Evolutionary conservation across 2,113 vertebrate genomes (phyloP).

Genomic region (Thunnus maccoyii): DNA sequence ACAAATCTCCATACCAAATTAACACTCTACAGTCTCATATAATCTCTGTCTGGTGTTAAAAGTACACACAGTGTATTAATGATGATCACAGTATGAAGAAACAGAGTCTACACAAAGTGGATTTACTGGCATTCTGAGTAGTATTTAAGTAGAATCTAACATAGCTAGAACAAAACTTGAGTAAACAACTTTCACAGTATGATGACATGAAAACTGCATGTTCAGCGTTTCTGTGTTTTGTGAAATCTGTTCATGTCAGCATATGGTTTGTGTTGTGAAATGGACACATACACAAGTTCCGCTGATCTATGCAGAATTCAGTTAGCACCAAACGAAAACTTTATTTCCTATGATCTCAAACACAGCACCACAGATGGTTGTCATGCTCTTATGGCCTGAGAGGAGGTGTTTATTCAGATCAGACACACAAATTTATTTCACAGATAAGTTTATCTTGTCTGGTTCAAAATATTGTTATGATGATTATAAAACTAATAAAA

Average conservation of each 20-base stretch:
- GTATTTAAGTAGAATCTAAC: neutral
- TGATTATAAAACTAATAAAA: neutral
- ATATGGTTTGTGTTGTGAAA: constrained; percentile 52
- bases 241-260: neutral
- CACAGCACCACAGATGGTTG: neutral
- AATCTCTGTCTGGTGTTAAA: no score
- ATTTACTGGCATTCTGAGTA: no score
- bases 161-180: neutral
- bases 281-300: neutral
- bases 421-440: neutral
- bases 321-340: neutral
- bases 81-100: no score
- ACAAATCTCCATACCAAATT: no score
- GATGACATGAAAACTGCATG: neutral
- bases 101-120: no score
- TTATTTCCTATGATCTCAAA: neutral
- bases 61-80: no score
- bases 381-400: neutral
- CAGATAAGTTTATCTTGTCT: neutral
- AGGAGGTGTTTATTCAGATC: neutral
- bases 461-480: neutral
- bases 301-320: neutral
- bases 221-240: constrained; percentile 44
- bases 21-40: no score
- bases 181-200: neutral